phyloP scores from a whole-genome alignment of 2,797 vertebrate species.

The Varecia variegata region DNA sequence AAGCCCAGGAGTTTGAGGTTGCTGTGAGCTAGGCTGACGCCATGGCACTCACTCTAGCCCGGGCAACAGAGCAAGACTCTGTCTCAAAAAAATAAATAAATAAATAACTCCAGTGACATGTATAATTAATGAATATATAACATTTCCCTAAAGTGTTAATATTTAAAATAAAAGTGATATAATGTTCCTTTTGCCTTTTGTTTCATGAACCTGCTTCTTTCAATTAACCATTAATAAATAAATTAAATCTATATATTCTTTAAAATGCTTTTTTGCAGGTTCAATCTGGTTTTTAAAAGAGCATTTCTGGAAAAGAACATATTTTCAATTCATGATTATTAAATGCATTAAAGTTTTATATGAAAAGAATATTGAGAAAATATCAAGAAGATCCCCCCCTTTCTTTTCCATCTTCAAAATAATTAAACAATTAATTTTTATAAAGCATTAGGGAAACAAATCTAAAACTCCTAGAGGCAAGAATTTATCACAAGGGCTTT shows the following conservation, averaged over 20 bases:
- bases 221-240: neutral
- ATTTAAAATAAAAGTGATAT: neutral
- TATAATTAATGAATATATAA: neutral
- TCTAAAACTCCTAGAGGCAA: neutral
- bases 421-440: neutral
- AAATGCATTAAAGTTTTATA: neutral
- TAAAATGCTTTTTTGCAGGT: neutral
- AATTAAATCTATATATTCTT: neutral
- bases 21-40: no score
- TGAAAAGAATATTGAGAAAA: neutral
- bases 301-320: neutral
- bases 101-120: neutral
- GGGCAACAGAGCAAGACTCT: no score
- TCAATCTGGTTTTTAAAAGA: neutral
- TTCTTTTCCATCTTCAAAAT: neutral
- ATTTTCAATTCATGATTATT: neutral
- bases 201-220: neutral
- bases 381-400: neutral
- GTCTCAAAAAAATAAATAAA: no score
- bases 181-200: neutral
- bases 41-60: no score
- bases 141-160: neutral
- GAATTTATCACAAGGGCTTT: neutral
- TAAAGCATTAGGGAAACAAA: neutral
- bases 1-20: no score